Conservation (phyloP, 1,140 invertebrate species). For the Macrobrachium nipponense region DNA sequence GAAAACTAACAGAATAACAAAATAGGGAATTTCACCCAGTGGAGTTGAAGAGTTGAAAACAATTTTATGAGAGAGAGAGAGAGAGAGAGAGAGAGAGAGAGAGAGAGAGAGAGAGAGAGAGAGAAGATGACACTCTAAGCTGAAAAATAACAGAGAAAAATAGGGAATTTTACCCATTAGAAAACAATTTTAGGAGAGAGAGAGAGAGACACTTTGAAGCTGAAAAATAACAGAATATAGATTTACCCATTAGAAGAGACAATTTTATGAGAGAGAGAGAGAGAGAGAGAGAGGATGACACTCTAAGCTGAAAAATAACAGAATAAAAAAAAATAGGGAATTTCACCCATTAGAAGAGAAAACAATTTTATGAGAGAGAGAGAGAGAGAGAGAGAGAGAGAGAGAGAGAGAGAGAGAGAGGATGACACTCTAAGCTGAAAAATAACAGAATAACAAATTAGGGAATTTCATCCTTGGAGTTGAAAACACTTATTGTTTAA, state of each 20-base stretch:
- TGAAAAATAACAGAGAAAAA: no score
- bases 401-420: slow-evolving; percentile 3
- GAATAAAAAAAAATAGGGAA: background rate
- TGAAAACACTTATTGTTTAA: no score
- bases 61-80: background rate
- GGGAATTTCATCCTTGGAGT: no score
- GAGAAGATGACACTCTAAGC: background rate
- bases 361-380: no score
- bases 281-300: slow-evolving; percentile 7
- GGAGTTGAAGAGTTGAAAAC: background rate
- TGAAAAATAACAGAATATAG: background rate
- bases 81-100: background rate
- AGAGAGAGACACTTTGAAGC: no score
- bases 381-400: background rate
- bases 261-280: background rate
- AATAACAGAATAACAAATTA: background rate
- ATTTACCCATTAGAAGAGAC: background rate
- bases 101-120: background rate
- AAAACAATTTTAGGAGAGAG: background rate
- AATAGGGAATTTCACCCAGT: background rate
- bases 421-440: background rate
- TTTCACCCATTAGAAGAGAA: no score
- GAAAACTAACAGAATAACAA: background rate
- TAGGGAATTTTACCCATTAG: background rate
- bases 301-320: no score